phyloP scores from a whole-genome alignment of 2,113 vertebrate species.

The Crotalus horridus region DNA sequence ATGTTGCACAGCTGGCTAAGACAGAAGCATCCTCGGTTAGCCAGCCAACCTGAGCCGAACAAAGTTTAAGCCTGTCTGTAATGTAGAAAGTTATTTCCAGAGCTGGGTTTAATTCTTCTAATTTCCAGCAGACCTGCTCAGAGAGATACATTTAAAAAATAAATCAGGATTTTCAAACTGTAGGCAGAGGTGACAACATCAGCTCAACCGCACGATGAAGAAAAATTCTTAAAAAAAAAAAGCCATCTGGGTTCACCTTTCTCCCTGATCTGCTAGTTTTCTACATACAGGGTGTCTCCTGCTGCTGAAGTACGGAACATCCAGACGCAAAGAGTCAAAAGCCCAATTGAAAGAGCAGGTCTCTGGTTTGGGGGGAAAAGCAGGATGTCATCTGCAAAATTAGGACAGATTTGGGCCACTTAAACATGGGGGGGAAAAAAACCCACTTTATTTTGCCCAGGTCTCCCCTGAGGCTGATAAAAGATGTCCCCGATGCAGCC shows the following conservation, averaged over 20 bases:
- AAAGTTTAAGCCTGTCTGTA: too few species aligned
- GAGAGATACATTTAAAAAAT: too few species aligned
- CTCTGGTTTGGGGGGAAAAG: not conserved
- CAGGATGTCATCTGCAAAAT: not conserved
- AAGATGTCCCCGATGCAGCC: not conserved
- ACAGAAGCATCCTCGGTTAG: too few species aligned
- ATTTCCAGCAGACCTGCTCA: too few species aligned
- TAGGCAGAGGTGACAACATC: too few species aligned
- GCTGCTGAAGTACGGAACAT: not conserved
- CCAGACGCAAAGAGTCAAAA: not conserved
- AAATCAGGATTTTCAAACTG: too few species aligned
- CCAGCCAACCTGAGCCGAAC: too few species aligned
- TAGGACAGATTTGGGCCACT: conserved; percentile 14
- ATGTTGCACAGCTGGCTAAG: too few species aligned
- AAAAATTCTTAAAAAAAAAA: not conserved
- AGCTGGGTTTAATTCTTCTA: too few species aligned
- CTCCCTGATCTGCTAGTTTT: not conserved
- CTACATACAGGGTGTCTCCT: not conserved
- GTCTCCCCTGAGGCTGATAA: not conserved
- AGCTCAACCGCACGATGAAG: too few species aligned
- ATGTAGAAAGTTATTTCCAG: too few species aligned
- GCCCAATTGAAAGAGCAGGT: not conserved
- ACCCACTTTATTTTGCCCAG: conserved; percentile 8
- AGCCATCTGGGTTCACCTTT: not conserved
- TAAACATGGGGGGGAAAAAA: not conserved